Evolutionary conservation across 23 tunicate species (phyloP), one percentile per base, ranked within the genome.

Genomic region (Trididemnum clinides): DNA sequence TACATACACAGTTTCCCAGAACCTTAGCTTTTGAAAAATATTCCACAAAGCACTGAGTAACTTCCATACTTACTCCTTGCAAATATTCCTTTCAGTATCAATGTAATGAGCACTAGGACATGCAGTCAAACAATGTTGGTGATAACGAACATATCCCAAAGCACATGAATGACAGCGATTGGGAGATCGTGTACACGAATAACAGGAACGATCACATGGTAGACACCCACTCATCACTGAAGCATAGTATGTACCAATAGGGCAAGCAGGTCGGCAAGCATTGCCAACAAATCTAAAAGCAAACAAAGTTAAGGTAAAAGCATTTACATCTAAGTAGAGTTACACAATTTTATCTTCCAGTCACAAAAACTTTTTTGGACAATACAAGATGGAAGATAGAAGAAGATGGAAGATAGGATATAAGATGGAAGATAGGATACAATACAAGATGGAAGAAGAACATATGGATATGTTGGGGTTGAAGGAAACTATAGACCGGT

Each of bases 261-360:
- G 84, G 58, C 98, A 93, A 20, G 87, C 38, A 0, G 98, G 86
- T 2, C 88, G 64, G 49, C 98, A 93, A 4, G 64, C 63, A 27
- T 64, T 39, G 18, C 75, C 82, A 1, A 50, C 74, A 20, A 82
- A 79, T 59, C 97, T 92, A 82, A 10, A 59, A 59, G 22, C 20
- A 19, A 10, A 59, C 66, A n/a, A n/a, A n/a, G n/a, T n/a, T n/a
- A n/a, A n/a, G n/a, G n/a, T n/a, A n/a, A n/a, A n/a, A n/a, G n/a
- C n/a, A n/a, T n/a, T n/a, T n/a, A n/a, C n/a, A n/a, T n/a, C n/a
- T n/a, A n/a, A n/a, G n/a, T n/a, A n/a, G n/a, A n/a, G n/a, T n/a
- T n/a, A n/a, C n/a, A n/a, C n/a, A n/a, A n/a, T n/a, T n/a, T n/a
- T n/a, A n/a, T n/a, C n/a, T n/a, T n/a, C n/a, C n/a, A n/a, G n/a